A percentile compares a stretch with the other conserved stretches of the same genome.
Conservation (phyloP, 2,113 vertebrate genomes). For the Archocentrus centrarchus region DNA sequence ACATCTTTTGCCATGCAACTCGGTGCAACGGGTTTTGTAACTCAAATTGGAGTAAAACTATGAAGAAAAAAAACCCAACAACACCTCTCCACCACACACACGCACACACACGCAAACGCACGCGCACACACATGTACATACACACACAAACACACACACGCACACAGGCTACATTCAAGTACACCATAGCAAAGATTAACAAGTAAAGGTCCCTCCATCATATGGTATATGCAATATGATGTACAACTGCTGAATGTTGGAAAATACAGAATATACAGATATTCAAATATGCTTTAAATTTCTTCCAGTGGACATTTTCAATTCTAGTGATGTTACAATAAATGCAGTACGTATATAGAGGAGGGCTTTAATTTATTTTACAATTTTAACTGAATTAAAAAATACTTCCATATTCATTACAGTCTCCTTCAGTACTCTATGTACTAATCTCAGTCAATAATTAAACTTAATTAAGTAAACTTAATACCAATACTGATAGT, state of each 20-base stretch:
- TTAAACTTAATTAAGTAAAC: not conserved
- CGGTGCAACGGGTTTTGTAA: not conserved
- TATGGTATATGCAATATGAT: not conserved
- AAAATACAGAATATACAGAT: not conserved
- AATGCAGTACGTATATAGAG: not conserved
- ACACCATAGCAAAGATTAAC: not conserved
- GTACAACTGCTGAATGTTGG: not conserved
- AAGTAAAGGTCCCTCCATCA: not conserved
- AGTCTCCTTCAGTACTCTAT: not conserved
- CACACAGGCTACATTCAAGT: not conserved
- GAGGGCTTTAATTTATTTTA: not conserved
- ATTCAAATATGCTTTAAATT: not conserved
- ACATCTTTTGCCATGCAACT: not conserved
- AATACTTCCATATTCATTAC: not conserved
- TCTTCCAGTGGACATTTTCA: not conserved
- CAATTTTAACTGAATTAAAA: too few species aligned
- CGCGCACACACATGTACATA: too few species aligned
- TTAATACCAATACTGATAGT: not conserved
- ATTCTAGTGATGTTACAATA: not conserved
- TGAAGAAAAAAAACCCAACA: not conserved
- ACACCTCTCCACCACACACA: not conserved
- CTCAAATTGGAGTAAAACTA: not conserved
- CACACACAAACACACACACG: not conserved
- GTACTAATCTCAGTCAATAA: not conserved
- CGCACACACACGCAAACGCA: too few species aligned